phyloP scores from a whole-genome alignment of 2,113 vertebrate genomes.

The Leptobrachium ailaonicum region DNA sequence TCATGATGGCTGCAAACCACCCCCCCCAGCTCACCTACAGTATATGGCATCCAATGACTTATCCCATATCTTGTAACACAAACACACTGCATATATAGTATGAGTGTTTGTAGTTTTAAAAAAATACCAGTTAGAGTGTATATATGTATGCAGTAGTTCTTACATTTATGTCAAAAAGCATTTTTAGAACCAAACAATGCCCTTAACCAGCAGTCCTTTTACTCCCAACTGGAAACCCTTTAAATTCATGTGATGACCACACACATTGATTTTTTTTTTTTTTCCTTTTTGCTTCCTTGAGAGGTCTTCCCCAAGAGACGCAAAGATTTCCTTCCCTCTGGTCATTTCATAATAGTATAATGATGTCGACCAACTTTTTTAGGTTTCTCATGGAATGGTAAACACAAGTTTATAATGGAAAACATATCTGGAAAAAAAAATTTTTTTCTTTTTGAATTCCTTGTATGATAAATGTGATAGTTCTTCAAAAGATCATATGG shows the following conservation, averaged over 20 bases:
- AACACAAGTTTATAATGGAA: slow-evolving; percentile 25
- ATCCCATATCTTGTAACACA: too few species aligned
- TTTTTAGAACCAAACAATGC: not conserved
- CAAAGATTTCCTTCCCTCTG: slow-evolving; percentile 10
- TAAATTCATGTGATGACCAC: slow-evolving; percentile 12
- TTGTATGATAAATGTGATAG: not conserved
- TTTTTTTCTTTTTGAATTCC: not conserved
- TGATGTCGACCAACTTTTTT: slow-evolving; percentile 22
- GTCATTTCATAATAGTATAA: slow-evolving; percentile 20
- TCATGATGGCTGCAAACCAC: too few species aligned
- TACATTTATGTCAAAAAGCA: slow-evolving; percentile 9
- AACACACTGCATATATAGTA: too few species aligned
- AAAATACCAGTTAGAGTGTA: too few species aligned
- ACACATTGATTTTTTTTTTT: slow-evolving; percentile 2
- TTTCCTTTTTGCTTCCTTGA: not conserved
- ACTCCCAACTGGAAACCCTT: too few species aligned
- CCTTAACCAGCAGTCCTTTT: too few species aligned
- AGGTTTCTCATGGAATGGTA: slow-evolving; percentile 35
- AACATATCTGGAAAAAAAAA: slow-evolving; percentile 9
- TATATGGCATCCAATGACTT: too few species aligned
- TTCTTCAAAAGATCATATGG: not conserved
- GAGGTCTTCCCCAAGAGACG: slow-evolving; percentile 6
- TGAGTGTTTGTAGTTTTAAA: too few species aligned
- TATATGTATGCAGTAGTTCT: not conserved
- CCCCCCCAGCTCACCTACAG: too few species aligned